These are phyloP conservation scores for Oncorhynchus keta DNA, from an alignment of 2,113 vertebrate species.

Conservation along the genomic window DNA sequence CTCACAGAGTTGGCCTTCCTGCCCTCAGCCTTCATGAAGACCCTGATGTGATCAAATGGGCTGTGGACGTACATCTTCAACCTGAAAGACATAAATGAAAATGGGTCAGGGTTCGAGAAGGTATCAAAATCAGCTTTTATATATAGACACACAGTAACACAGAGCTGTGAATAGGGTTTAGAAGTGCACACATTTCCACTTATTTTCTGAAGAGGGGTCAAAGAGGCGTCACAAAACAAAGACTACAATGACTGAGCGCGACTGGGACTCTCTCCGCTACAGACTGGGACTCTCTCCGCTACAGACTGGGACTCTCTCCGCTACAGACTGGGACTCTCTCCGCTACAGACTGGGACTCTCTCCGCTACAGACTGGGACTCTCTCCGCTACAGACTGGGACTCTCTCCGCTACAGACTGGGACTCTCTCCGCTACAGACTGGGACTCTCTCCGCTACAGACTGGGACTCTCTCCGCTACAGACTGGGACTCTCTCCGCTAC, in stretches of 20 bases:
- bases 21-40: constrained; percentile 91
- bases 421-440: constrained; percentile 14
- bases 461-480: neutral
- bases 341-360: neutral
- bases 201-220: no score
- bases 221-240: constrained; percentile 17
- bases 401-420: constrained; percentile 13
- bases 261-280: neutral
- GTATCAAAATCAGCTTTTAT: neutral
- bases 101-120: neutral
- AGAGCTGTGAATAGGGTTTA: neutral
- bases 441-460: neutral
- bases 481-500: neutral
- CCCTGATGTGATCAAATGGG: constrained; percentile 71
- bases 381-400: constrained; percentile 17
- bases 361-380: constrained; percentile 17
- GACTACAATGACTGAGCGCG: neutral
- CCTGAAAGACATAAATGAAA: constrained; percentile 70
- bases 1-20: constrained; percentile 78
- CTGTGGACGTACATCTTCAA: constrained; percentile 81
- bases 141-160: neutral
- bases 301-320: neutral
- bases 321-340: neutral
- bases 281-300: neutral
- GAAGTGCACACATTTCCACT: neutral